Evolutionary conservation across 2,888 invertebrate genomes (phyloP), one percentile per base, ranked within the genome.

Genomic region (Parelbella ahira): DNA sequence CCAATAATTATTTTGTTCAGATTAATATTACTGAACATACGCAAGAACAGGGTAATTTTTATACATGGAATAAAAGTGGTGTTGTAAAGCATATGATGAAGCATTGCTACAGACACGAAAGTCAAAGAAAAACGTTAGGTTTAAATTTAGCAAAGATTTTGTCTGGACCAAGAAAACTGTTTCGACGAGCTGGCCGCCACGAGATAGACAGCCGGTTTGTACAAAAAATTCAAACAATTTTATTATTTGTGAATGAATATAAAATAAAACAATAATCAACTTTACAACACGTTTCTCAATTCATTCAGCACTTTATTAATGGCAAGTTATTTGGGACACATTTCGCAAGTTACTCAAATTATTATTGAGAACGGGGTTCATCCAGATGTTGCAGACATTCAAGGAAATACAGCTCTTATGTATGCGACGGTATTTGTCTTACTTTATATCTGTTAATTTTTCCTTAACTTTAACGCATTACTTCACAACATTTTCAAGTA

Each of bases 361-460:
- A 54, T 89, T 13, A 77, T 76, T 36, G 71, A 76, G 32, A 45
- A 56, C 7, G 60, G 79, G 25, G 63, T 90, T 5, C 56, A 87
- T 55, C 84, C 89, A 1, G 82, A 90, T 53, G 48, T 90, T 7
- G 60, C 83, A 1, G 90, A 91, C 56, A 58, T 67, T 5, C 68
- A 69, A 53, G 91, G 91, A 5, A 90, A 90, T 55, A 78, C 84
- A 4, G 87, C 82, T 6, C 27, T 90, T 4, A 88, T 89, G 68
- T 90, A 88, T 48, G 90, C 90, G n/a, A 58, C 77, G 3, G 81
- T 87, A 45, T 74, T 80, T 67, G n/a, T 11, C 9, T 24, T 9
- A n/a, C n/a, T n/a, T n/a, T n/a, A n/a, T n/a, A n/a, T n/a, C n/a
- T n/a, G n/a, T n/a, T n/a, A n/a, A n/a, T n/a, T n/a, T n/a, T n/a